Evolutionary conservation across 2,888 invertebrate species (phyloP).

Genomic region (Petrophora chlorosata): DNA sequence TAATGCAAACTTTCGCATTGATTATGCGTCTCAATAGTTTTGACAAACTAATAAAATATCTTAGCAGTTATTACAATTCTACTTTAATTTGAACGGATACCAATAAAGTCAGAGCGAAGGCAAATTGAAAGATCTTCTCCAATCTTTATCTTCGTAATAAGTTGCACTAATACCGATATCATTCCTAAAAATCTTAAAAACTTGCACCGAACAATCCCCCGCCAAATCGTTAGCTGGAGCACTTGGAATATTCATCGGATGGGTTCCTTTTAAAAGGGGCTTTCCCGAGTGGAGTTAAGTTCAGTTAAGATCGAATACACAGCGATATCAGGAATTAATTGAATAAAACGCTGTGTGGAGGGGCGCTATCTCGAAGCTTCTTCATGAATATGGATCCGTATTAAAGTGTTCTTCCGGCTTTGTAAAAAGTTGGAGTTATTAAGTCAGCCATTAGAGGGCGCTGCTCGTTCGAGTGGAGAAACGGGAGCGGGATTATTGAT

Average conservation of each 20-base stretch:
- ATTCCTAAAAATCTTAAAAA: conserved; percentile 10
- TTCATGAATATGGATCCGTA: conserved; percentile 75
- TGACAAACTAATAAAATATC: too few species aligned
- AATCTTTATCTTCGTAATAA: too few species aligned
- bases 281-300: conserved; percentile 38
- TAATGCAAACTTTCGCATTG: too few species aligned
- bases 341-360: conserved; percentile 71
- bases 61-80: too few species aligned
- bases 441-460: conserved; percentile 56
- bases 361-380: conserved; percentile 44
- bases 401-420: conserved; percentile 60
- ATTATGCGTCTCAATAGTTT: too few species aligned
- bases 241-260: conserved; percentile 41
- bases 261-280: conserved; percentile 46
- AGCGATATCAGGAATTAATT: conserved; percentile 71
- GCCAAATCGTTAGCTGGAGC: conserved; percentile 36
- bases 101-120: too few species aligned
- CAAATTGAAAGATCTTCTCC: neutral
- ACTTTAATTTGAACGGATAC: too few species aligned
- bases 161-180: conserved; percentile 11
- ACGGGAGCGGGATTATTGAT: conserved; percentile 20
- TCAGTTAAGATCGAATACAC: conserved; percentile 46
- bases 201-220: conserved; percentile 21
- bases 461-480: conserved; percentile 27
- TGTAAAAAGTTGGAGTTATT: conserved; percentile 65